A percentile compares a stretch with the other conserved stretches of the same genome.
phyloP scores from a whole-genome alignment of 2,113 vertebrate species.

The Lipotes vexillifer region DNA sequence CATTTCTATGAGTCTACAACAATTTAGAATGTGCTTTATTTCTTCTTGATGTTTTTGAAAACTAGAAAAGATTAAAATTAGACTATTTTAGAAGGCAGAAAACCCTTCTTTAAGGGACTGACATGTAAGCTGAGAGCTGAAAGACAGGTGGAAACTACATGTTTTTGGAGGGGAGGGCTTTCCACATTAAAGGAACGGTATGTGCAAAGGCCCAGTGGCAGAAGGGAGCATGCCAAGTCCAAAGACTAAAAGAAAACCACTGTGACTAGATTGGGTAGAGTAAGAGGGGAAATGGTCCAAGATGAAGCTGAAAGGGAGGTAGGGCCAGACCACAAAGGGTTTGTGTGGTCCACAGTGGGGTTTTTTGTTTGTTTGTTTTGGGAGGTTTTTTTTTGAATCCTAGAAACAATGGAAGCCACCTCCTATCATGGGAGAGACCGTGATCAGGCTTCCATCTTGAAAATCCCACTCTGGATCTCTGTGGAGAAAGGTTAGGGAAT shows the following conservation, averaged over 20 bases:
- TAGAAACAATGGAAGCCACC: neutral
- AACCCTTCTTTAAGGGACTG: neutral
- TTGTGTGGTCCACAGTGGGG: neutral
- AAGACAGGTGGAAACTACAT: neutral
- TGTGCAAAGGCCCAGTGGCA: neutral
- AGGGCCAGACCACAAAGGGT: neutral
- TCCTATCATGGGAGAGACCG: neutral
- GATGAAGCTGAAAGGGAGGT: neutral
- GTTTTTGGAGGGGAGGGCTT: neutral
- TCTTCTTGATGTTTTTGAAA: neutral
- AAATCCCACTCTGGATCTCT: neutral
- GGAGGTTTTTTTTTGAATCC: neutral
- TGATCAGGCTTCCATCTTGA: neutral
- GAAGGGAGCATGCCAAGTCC: neutral
- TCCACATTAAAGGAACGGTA: neutral
- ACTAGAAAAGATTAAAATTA: conserved; percentile 22
- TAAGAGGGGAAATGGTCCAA: neutral
- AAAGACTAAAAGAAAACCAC: neutral
- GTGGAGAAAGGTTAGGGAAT: neutral
- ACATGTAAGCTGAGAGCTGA: neutral
- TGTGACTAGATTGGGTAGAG: neutral
- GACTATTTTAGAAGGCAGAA: neutral
- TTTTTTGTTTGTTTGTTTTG: neutral
- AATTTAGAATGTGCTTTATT: neutral
- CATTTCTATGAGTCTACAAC: neutral